These are phyloP conservation scores for Ciconia nigra DNA, from an alignment of 2,797 vertebrate genomes.

Conservation along the genomic window DNA sequence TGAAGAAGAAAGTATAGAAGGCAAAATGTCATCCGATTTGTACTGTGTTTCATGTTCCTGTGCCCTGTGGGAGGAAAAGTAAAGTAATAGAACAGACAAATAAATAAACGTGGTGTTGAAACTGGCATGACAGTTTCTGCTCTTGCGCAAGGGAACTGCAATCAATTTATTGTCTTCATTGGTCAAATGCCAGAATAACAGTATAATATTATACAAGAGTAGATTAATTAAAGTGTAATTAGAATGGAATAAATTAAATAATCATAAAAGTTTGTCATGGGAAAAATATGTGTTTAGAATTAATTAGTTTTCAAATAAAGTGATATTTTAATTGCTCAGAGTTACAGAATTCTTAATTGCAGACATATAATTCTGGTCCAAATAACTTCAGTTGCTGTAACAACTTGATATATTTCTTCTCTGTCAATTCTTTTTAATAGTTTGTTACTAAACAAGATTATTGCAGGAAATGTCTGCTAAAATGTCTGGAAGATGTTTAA, in stretches of 20 bases:
- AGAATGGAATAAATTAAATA: conserved; percentile 79
- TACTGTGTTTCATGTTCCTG: conserved; percentile 42
- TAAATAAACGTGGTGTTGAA: conserved; percentile 51
- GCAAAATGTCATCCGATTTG: conserved; percentile 15
- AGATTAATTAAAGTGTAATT: conserved; percentile 83
- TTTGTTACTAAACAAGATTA: conserved; percentile 55
- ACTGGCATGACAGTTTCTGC: conserved; percentile 43
- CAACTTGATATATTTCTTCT: conserved; percentile 71
- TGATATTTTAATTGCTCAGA: conserved; percentile 78
- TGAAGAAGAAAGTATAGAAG: not conserved
- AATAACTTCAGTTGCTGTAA: conserved; percentile 66
- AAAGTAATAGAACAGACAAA: conserved; percentile 66
- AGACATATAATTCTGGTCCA: conserved; percentile 66
- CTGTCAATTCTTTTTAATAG: conserved; percentile 51
- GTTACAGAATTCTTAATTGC: conserved; percentile 78
- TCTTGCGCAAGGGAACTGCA: conserved; percentile 60
- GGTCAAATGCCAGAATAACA: conserved; percentile 73
- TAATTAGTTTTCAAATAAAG: conserved; percentile 80
- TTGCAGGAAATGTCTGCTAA: conserved; percentile 62
- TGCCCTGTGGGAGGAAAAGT: conserved; percentile 64
- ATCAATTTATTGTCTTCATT: conserved; percentile 63
- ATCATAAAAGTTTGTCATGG: conserved; percentile 77
- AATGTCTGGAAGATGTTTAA: conserved; percentile 59
- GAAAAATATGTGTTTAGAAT: conserved; percentile 82
- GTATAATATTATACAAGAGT: conserved; percentile 72